Evolutionary conservation across 2,888 invertebrate genomes (phyloP).

Genomic region (Parnassius smintheus): DNA sequence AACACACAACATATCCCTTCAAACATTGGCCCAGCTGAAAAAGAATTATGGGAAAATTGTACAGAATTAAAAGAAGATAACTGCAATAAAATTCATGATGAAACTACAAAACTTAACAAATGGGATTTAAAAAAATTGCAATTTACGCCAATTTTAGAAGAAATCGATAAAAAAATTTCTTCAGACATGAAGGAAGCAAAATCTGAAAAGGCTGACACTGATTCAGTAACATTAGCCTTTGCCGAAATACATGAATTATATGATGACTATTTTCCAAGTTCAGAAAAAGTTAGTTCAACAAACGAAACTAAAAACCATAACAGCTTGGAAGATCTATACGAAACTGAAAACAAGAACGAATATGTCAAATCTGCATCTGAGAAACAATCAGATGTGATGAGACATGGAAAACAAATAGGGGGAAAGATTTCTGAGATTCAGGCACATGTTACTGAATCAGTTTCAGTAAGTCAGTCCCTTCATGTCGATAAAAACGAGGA

Average conservation of each 20-base stretch:
- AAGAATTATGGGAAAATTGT: constrained; percentile 68
- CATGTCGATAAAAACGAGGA: constrained; percentile 40
- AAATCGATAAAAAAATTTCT: constrained; percentile 61
- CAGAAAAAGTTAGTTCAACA: constrained; percentile 48
- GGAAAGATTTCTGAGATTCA: constrained; percentile 80
- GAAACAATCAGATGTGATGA: constrained; percentile 72
- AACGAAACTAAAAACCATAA: constrained; percentile 40
- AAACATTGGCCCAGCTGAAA: constrained; percentile 73
- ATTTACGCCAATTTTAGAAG: constrained; percentile 72
- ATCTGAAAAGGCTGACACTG: constrained; percentile 50
- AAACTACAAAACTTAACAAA: constrained; percentile 41
- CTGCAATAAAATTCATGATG: constrained; percentile 46
- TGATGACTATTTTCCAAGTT: constrained; percentile 58
- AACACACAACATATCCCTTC: constrained; percentile 41
- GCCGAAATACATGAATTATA: constrained; percentile 70
- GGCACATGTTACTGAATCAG: constrained; percentile 75
- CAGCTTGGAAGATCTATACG: constrained; percentile 39
- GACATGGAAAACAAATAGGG: constrained; percentile 61
- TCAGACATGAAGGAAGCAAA: constrained; percentile 49
- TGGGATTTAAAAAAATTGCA: constrained; percentile 55
- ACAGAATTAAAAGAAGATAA: constrained; percentile 49
- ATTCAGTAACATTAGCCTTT: constrained; percentile 70
- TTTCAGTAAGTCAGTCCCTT: constrained; percentile 77
- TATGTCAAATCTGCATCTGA: constrained; percentile 78
- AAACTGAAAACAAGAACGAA: constrained; percentile 42